Evolutionary conservation across 2,888 invertebrate genomes (phyloP), one percentile per base, ranked within the genome.

Genomic region (Calameuta filiformis): DNA sequence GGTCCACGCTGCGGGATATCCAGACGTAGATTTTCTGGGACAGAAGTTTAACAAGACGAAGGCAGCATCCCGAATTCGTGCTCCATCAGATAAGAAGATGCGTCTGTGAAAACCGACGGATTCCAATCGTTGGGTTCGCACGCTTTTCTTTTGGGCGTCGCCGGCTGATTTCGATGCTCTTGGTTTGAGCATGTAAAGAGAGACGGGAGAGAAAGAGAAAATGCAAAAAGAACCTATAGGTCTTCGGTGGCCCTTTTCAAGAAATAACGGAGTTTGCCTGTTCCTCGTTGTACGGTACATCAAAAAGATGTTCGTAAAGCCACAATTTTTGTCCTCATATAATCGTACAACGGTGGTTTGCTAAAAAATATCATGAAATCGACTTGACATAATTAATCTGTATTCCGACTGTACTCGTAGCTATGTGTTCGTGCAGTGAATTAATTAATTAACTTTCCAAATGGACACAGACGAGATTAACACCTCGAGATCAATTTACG

Each of bases 41-140:
- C 90, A 90, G 89, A 23, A 90, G 85, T 91, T 91, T 90, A 90
- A 91, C 90, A 90, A 90, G 90, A 87, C 87, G 89, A 89, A 90
- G 88, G 86, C 87, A 83, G 81, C 82, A 77, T 81, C 81, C 85
- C 76, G 79, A 81, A 69, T 69, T 34, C 35, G 11, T 74, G 35
- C 80, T 79, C 81, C 81, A 83, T 89, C 88, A 88, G 89, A 89
- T 89, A 89, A 89, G 86, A 56, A 78, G 82, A 81, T 81, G 81
- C 86, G 87, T 90, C 88, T 89, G 89, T 89, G 85, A 86, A 85
- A 87, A 85, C 82, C 78, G 81, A 83, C 85, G 85, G 82, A 83
- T 85, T 84, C 85, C 82, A 37, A 9, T 37, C 40, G 81, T 78
- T 75, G 79, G 84, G 83, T 87, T 88, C 88, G 86, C 88, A 89